Base-by-base conservation (phyloP, 2,888 invertebrate genomes). In the Aporophyla lueneburgensis region DNA sequence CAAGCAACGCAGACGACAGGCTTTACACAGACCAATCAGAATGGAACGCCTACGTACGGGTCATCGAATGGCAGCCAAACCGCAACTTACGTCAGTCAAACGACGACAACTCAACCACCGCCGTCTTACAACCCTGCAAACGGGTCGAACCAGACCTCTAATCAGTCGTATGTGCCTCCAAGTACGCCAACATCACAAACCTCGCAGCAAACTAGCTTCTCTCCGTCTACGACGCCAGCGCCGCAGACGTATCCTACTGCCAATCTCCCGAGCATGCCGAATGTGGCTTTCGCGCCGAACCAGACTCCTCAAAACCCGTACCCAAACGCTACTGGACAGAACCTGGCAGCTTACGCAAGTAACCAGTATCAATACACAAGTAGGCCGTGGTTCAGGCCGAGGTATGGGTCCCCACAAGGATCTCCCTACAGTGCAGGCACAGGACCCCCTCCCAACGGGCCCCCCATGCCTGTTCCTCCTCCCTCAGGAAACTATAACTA, bases 321-420 rank as follows among this genome's bases (percentile, higher is more conserved):
- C 72, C 96, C 96, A 0, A 96, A 96, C 74, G 96, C 96, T 4
- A 96, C 96, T 1, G 96, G 96, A 0, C 96, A 96, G 71, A 96
- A 96, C 84, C 90, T 96, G 91, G 96, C 96, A 80, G 96, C 96
- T 71, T 96, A 96, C 74, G 96, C 96, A 1, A 96, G 93, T 82
- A 96, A 95, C 75, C 96, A 96, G 87, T 96, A 96, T 66, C 95
- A 95, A 71, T 96, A 95, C 75, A 95, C 93, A n/a, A 95, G 94
- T 70, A 89, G 96, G 43, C 96, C 96, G 0, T 96, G 96, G 96
- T 95, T 95, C 88, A 86, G 96, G 71, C 95, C 96, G 0, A 81
- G 96, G n/a, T 96, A 95, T 76, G 95, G 93, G 0, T 96, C 96
- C 0, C 96, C 96, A 0, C 96, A 96, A 73, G 95, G 95, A 0